Base-by-base conservation (phyloP, 2,797 vertebrate genomes). In the Choloepus didactylus region DNA sequence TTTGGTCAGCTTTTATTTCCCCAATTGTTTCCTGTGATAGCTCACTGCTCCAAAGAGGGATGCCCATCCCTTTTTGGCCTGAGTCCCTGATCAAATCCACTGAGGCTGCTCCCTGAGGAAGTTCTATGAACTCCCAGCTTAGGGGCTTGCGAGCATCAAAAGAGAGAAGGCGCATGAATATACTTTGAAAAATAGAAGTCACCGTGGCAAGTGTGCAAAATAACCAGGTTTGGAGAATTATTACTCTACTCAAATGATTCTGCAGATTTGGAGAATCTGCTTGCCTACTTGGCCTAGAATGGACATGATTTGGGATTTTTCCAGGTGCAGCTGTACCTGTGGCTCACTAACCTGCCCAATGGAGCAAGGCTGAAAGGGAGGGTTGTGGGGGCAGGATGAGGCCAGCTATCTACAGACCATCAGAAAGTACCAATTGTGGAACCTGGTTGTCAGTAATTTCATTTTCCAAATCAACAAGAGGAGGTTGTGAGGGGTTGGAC, bases 361-460 rank as follows among this genome's bases (percentile, higher is more conserved):
- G 51, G 8, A n/a, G 38, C 16, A 35, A 54, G 19, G 35, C 15
- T 29, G 18, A 76, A 77, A 64, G 29, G 3, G 38, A 72, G 62
- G 6, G 3, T 2, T 60, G 25, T 54, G 25, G 2, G 51, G 38
- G 29, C 27, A 70, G 25, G 72, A 41, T 35, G 49, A 80, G 66
- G 59, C 27, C n/a, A 25, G 59, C 64, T 9, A 27, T 1, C 23
- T 64, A 76, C 23, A 67, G 81, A 84, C 64, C 31, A 31, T 9
- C 25, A 56, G 59, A 76, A 66, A 23, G 6, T 0, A 12, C 27
- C 80, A 51, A 29, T 35, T 49, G 23, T 5, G 3, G 16, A n/a
- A 18, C 41, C 41, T 73, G 51, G 29, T 86, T 75, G 89, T 96
- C 72, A 82, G 44, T 25, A 44, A 75, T 73, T 95, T 81, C 23